Percentiles rank a stretch among this genome's conserved stretches.
These are phyloP conservation scores for Nemoura dubitans DNA, from an alignment of 2,888 invertebrate genomes.

Conservation along the genomic window DNA sequence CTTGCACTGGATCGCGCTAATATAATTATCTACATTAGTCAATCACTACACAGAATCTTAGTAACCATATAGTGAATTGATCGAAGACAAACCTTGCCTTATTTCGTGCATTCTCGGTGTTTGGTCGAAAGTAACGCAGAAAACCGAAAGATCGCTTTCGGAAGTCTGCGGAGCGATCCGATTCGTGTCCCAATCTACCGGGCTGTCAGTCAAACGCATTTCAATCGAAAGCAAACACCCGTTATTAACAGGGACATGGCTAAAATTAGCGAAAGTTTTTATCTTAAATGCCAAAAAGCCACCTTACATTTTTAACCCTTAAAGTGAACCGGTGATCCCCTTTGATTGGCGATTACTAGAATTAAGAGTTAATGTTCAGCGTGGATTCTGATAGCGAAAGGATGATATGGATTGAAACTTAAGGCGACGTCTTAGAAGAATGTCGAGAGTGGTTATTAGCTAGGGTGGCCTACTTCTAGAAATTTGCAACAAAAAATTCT, in stretches of 20 bases:
- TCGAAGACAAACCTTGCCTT: not conserved
- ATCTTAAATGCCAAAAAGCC: constrained; percentile 15
- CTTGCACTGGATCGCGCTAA: constrained; percentile 18
- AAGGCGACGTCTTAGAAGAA: not conserved
- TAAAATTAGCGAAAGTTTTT: constrained; percentile 38
- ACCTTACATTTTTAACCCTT: constrained; percentile 40
- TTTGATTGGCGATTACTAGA: constrained; percentile 20
- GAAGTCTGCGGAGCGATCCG: not conserved
- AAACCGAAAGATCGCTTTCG: not conserved
- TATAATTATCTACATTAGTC: constrained; percentile 41
- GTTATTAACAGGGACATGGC: constrained; percentile 16
- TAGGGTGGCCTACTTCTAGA: constrained; percentile 7
- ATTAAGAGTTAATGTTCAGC: constrained; percentile 29
- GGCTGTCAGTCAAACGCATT: not conserved
- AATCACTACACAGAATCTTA: constrained; percentile 28
- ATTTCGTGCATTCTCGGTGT: not conserved
- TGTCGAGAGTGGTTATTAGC: not conserved
- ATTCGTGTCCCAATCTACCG: not conserved
- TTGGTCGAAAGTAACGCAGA: not conserved
- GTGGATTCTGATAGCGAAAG: constrained; percentile 19
- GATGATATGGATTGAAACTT: constrained; percentile 29
- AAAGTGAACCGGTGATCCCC: constrained; percentile 20
- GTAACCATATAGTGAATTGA: not conserved
- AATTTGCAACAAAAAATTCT: constrained; percentile 8
- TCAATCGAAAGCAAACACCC: not conserved